A percentile compares a stretch with the other conserved stretches of the same genome.
Conservation (phyloP, 2,888 invertebrate genomes). For the Iphiclides podalirius region DNA sequence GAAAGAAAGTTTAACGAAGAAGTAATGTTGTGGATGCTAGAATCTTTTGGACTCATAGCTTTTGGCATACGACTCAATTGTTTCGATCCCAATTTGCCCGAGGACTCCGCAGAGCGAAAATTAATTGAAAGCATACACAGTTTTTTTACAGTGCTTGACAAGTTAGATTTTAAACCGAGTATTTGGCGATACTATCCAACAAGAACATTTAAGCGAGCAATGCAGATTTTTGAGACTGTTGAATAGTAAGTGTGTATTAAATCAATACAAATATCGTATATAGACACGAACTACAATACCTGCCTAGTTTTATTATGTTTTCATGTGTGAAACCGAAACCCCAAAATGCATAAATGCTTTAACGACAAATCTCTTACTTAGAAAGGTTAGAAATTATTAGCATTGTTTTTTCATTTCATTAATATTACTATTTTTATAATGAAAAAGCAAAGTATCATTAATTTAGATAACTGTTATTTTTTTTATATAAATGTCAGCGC, state of each 20-base stretch:
- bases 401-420: too few relatives aligned
- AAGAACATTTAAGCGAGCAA: constrained; percentile 42
- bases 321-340: too few relatives aligned
- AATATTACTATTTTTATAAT: too few relatives aligned
- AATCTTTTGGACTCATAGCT: constrained; percentile 66
- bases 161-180: constrained; percentile 49
- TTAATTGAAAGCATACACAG: constrained; percentile 49
- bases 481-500: too few relatives aligned
- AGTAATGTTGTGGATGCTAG: constrained; percentile 82
- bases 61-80: constrained; percentile 56
- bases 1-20: constrained; percentile 74
- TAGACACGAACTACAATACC: too few relatives aligned
- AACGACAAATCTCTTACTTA: too few relatives aligned
- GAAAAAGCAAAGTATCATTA: too few relatives aligned
- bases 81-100: constrained; percentile 45
- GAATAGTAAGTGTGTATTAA: constrained; percentile 17
- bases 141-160: constrained; percentile 36
- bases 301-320: too few relatives aligned
- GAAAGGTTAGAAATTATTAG: too few relatives aligned
- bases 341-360: too few relatives aligned
- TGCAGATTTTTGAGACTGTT: constrained; percentile 47
- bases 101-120: constrained; percentile 45
- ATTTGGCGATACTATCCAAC: constrained; percentile 47
- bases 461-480: too few relatives aligned
- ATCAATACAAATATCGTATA: too few relatives aligned